A percentile compares a stretch with the other conserved stretches of the same genome.
Conservation (phyloP, 2,797 vertebrate genomes). For the Onychomys torridus region DNA sequence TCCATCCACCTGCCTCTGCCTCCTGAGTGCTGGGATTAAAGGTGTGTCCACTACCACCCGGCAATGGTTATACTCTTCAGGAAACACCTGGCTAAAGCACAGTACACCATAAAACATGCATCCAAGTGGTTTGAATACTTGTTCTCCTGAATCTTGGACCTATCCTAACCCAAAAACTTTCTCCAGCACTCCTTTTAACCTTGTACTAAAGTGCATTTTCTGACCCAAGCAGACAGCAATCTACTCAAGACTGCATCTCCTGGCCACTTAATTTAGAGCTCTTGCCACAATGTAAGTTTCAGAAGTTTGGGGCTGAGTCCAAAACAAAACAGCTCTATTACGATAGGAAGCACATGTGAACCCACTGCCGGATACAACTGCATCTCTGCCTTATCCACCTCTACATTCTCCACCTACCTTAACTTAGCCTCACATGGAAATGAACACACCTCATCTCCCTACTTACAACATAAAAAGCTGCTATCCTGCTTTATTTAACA, state of each 20-base stretch:
- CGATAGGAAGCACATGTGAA: background rate
- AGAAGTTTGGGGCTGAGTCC: background rate
- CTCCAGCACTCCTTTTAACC: background rate
- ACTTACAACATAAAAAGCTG: background rate
- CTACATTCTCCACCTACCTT: background rate
- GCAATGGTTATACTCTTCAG: background rate
- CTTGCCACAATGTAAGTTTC: background rate
- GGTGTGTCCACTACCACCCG: background rate
- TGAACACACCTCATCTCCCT: background rate
- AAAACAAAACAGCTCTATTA: background rate
- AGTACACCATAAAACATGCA: slow-evolving; percentile 18
- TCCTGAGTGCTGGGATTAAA: background rate
- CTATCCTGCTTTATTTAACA: background rate
- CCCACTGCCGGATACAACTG: background rate
- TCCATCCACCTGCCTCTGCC: background rate
- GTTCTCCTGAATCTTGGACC: background rate
- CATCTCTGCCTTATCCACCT: background rate
- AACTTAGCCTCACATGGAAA: background rate
- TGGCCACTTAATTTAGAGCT: background rate
- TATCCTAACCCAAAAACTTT: background rate
- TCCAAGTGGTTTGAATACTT: background rate
- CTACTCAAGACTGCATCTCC: background rate
- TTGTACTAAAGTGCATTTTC: background rate
- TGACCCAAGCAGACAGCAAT: slow-evolving; percentile 14
- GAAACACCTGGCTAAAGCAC: slow-evolving; percentile 24